Conservation (phyloP, 2,113 vertebrate genomes). For the Oryzias woworae region DNA sequence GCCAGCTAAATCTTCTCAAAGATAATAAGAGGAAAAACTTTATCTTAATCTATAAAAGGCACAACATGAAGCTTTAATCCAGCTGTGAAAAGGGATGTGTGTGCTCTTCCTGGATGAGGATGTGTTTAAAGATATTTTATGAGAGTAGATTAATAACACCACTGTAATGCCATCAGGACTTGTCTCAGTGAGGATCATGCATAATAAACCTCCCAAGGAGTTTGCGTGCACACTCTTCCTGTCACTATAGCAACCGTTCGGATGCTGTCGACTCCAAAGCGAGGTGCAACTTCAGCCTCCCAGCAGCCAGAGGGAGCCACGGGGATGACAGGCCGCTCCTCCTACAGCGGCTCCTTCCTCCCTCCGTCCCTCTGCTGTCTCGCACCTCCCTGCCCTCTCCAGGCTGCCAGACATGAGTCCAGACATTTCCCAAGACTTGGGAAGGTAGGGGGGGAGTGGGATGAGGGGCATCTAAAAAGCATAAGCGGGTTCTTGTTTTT, state of each 20-base stretch:
- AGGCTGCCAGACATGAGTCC: slow-evolving; percentile 34
- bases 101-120: slow-evolving; percentile 19
- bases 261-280: slow-evolving; percentile 89
- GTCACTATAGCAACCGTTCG: slow-evolving; percentile 89
- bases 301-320: slow-evolving; percentile 95
- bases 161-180: slow-evolving; percentile 72
- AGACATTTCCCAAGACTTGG: slow-evolving; percentile 26
- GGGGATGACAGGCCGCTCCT: slow-evolving; percentile 67
- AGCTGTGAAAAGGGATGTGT: slow-evolving; percentile 62
- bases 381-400: slow-evolving; percentile 9
- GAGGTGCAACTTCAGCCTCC: slow-evolving; percentile 96
- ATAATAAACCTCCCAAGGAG: slow-evolving; percentile 74
- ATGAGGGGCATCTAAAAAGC: neutral
- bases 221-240: slow-evolving; percentile 33
- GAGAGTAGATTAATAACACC: slow-evolving; percentile 72
- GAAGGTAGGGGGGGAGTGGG: slow-evolving; percentile 11
- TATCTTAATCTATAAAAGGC: slow-evolving; percentile 73
- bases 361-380: slow-evolving; percentile 23
- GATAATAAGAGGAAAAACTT: slow-evolving; percentile 69
- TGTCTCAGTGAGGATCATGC: slow-evolving; percentile 72
- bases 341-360: slow-evolving; percentile 30
- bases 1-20: slow-evolving; percentile 65
- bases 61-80: slow-evolving; percentile 57
- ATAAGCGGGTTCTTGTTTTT: neutral
- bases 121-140: slow-evolving; percentile 66